Evolutionary conservation across 2,113 vertebrate species (phyloP), one percentile per base, ranked within the genome.

Genomic region (Albula goreensis): DNA sequence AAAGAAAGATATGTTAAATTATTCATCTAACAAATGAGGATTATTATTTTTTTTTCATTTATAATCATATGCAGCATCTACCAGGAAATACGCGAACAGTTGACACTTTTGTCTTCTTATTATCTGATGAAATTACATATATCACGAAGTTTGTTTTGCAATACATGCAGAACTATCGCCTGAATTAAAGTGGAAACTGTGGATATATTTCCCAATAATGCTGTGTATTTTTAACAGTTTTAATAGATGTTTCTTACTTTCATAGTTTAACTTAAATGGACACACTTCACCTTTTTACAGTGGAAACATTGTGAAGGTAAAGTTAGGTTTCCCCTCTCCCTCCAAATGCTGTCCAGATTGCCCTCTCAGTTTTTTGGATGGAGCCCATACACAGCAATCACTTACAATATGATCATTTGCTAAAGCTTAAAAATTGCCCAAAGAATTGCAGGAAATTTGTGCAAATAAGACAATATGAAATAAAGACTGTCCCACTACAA

Each of bases 371-470:
- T 13, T 19, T 91, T 90, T 91, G 92, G 92, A 91, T 19, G 93
- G 90, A 81, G 88, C 90, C 88, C 90, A 89, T 89, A 90, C 92
- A 90, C 90, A 88, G 90, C 92, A 90, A 89, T 93, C 90, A 89
- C 87, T 89, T 89, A 89, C 90, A 89, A 92, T 88, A 91, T 89
- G 87, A 90, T 90, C 90, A 91, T 91, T 92, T 92, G 91, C 93
- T 41, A 41, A 94, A 92, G 92, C 88, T 91, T 90, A 91, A 87
- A 83, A 89, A 93, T 93, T 92, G 89, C 92, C 94, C 94, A 95
- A 95, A 94, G 94, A 95, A 93, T 94, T 93, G 89, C 93, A 91
- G 92, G 92, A 89, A 93, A 86, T 90, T 93, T 90, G 92, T 93
- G 94, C 91, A 92, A 94, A 91, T 91, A 49, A 19, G 88, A 90